Base-by-base conservation (phyloP, 1,140 invertebrate genomes). In the Panagrolaimus sp. region DNA sequence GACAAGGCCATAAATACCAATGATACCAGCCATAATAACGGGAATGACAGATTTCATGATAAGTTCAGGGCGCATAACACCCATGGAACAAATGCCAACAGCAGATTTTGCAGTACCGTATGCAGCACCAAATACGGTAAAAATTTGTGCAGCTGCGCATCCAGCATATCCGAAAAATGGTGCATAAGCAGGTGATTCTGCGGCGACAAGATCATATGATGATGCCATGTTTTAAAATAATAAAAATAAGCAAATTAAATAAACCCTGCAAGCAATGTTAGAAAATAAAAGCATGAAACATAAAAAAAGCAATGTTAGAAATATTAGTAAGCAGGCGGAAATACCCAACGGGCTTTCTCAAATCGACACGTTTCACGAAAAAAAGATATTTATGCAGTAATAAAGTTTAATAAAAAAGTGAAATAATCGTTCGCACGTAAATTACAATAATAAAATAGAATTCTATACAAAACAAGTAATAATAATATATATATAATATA, bases 31-130 rank as follows among this genome's bases (percentile, higher is more conserved):
- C 87, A 98, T 93, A 85, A 98, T 98, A 95, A 96, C 96, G 85
- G 95, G 95, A 94, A 98, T 98, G 87, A 98, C 93, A 93, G 96
- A 88, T 87, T 98, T 98, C 94, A 98, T 98, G 86, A 98, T 98
- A 82, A 97, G 87, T 86, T 98, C 96, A 70, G 96, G 96, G 86
- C 94, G 87, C 94, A 98, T 97, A 76, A 98, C 95, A 76, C 95
- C 93, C 95, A 98, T 98, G 78, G 94, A 93, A 79, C 94, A 92
- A 84, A 98, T 98, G 87, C 96, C 96, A 70, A 93, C 96, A 76
- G 96, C 96, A 76, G 94, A 96, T 87, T 98, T 98, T 66, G 96
- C 96, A 77, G 96, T 98, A 83, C 96, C 96, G 89, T 98, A 98
- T 61, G 96, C 96, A 73, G 96, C 96, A 85, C 96, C 96, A 78